Base-by-base conservation (phyloP, 2,888 invertebrate genomes). In the Noctua fimbriata region DNA sequence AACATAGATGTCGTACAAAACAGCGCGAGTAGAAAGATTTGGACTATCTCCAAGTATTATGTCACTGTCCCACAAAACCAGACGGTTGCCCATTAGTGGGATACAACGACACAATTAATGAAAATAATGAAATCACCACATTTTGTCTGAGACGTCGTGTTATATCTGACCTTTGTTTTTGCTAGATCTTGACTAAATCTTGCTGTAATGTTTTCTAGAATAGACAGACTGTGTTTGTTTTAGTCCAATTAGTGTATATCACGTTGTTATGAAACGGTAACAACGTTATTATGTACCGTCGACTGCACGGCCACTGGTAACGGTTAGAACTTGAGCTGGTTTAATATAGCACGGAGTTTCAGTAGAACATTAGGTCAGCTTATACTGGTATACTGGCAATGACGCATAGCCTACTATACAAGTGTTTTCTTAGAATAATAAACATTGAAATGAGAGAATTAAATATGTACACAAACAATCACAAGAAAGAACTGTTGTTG, bases 1-100 rank as follows among this genome's bases (percentile, higher is more conserved):
- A 73, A 69, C 65, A 70, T 55, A 78, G 41, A 76, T 63, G 49
- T 70, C 66, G 47, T 67, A 49, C 58, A 76, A 74, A 87, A 80
- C 75, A 69, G 65, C 12, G 60, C 36, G 41, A 63, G 67, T 70
- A 66, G 70, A 82, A 78, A 81, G 74, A 87, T 83, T 89, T 89
- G 89, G 88, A 85, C 52, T 32, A 32, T 65, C 21, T 88, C 88
- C 89, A 89, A 88, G 76, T 76, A 76, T 87, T 84, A 83, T 77
- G 72, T 88, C 72, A 83, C 63, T 81, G 69, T 76, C 75, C 82
- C 82, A 81, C 81, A 85, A 78, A 79, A 83, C 76, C 81, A 79
- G 81, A 87, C 76, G 72, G 36, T 69, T 84, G 72, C 63, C 87
- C 80, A 81, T 88, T 89, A 89, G 81, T 86, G 77, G 71, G 72